Evolutionary conservation across 2,888 invertebrate genomes (phyloP), one percentile per base, ranked within the genome.

Genomic region (Eupeodes latifasciatus): DNA sequence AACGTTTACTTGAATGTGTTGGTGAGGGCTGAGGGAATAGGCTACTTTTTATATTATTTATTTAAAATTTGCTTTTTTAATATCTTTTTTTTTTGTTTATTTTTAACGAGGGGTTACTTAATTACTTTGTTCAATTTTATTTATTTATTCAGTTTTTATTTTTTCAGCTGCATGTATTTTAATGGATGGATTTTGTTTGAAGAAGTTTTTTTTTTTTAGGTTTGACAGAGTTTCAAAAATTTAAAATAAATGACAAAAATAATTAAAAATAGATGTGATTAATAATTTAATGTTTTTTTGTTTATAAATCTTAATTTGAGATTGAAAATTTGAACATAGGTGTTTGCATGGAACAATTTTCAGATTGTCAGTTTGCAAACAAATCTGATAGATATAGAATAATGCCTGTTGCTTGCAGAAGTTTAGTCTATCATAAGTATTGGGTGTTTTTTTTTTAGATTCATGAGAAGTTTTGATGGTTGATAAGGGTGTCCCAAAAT

Each of bases 81-180:
- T 59, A 34, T 34, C 14, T 75, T n/a, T 49, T 14, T 59, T 69
- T 57, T 59, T 62, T n/a, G n/a, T 44, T 19, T 2, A 27, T 53
- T 53, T 55, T 44, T 66, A 55, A 27, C 36, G 34, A 77, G 84
- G 87, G 87, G 84, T 72, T 67, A 84, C 84, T 88, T 88, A 84
- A 88, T 88, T 88, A 87, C 84, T 87, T 80, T 59, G 40, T 64
- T 83, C 80, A 62, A 77, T 84, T 81, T 84, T 87, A 87, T 84
- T 87, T 84, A 81, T 88, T 84, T 88, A 84, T 84, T 80, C 84
- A 9, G 55, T 80, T 80, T 27, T 74, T 76, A 49, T 81, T 81
- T 79, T 76, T 67, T 67, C 84, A 88, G 84, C 84, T 88, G 87
- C 77, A 79, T 66, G 44, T 16, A 40, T 62, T 83, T 71, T 66